Evolutionary conservation across 2,797 vertebrate genomes (phyloP), one percentile per base, ranked within the genome.

Genomic region (Notolabrus celidotus): DNA sequence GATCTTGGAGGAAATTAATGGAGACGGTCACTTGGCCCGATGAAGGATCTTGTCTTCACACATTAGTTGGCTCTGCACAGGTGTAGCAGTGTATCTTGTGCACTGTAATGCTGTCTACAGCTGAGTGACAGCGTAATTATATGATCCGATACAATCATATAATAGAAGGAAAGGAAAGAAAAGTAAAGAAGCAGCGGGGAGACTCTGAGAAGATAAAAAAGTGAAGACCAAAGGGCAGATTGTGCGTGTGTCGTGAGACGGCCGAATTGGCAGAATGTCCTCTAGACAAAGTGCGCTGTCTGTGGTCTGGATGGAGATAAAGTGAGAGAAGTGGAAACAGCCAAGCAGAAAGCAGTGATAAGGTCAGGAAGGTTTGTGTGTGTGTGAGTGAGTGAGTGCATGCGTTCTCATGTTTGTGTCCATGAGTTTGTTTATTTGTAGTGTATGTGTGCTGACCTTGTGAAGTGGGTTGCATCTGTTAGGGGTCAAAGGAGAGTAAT

Each of bases 41-140:
- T 80, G 55, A 80, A 67, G 67, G 68, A 47, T 77, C 60, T 77
- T 68, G 53, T 84, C 72, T 86, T 43, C 9, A 69, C 75, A 54
- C 55, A 75, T 85, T 76, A 82, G 57, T 46, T 60, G 50, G 63
- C 19, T 53, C 15, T 49, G 55, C 50, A 54, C 55, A 66, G 58
- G 46, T 61, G 65, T 52, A 19, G 56, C 22, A 53, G 55, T 1
- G 2, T n/a, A 65, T 78, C 41, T 34, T 33, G 53, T 15, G 38
- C 15, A 51, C 3, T 22, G 27, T 51, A 39, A 60, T 7, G 38
- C 36, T 39, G 45, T 42, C 43, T 49, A 41, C 51, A 63, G 39
- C 45, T 74, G 79, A 54, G 34, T 55, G 61, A 81, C 59, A 72
- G 25, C 0, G 1, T 56, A 47, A 67, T 68, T 79, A 85, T 31